These are phyloP conservation scores for Drosophila baimaii DNA, from an alignment of 1,140 invertebrate genomes.

Conservation along the genomic window DNA sequence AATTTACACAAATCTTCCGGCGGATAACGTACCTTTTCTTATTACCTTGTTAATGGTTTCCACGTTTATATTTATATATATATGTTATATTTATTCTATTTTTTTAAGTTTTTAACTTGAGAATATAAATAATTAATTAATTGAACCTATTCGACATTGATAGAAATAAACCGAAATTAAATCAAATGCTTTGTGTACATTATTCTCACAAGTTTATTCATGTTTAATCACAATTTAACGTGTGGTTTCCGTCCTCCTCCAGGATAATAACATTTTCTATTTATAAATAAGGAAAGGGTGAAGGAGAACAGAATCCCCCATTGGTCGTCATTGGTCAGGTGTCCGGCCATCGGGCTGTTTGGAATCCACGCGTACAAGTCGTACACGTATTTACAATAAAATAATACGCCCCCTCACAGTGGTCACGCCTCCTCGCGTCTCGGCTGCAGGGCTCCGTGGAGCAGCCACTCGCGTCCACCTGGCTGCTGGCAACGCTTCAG, in stretches of 20 bases:
- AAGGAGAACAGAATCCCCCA: neutral
- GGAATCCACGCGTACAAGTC: conserved; percentile 5
- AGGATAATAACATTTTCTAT: neutral
- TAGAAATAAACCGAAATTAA: neutral
- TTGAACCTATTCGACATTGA: too few species aligned
- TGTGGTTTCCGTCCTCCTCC: neutral
- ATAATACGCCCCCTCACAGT: conserved; percentile 2
- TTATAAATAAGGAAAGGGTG: neutral
- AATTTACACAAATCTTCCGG: conserved; percentile 19
- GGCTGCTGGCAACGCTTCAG: conserved; percentile 35
- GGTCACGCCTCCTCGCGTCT: conserved; percentile 30
- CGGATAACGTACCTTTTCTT: neutral
- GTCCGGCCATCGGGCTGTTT: conserved; percentile 1
- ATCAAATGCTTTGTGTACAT: neutral
- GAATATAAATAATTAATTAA: neutral
- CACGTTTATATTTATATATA: too few species aligned
- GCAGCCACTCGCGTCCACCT: conserved; percentile 63
- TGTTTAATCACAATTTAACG: conserved; percentile 6
- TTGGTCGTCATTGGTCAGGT: conserved; percentile 5
- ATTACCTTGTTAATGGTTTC: neutral
- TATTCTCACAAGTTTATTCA: conserved; percentile 14
- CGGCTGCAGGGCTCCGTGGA: conserved; percentile 46
- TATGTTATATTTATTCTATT: neutral
- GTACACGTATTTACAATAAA: conserved; percentile 27
- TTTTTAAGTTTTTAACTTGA: neutral